Percentiles rank a stretch among this genome's conserved stretches.
These are phyloP conservation scores for Osmoderma eremita DNA, from an alignment of 2,888 invertebrate genomes.

Conservation along the genomic window DNA sequence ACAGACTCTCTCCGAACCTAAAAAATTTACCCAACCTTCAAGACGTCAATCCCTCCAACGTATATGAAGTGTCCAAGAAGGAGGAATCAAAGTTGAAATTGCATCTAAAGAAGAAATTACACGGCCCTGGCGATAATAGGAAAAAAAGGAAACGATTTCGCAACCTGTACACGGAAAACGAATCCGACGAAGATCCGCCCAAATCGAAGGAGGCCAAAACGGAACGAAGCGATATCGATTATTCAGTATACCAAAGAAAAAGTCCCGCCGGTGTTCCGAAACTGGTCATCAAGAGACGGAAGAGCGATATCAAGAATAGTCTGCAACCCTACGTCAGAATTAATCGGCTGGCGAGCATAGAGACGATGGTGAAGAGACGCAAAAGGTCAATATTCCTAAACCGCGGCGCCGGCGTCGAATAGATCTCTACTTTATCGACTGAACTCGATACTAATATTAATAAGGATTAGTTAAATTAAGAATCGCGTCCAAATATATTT, in stretches of 20 bases:
- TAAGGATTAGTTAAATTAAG: not conserved
- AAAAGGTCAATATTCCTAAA: conserved; percentile 24
- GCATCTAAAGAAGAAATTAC: conserved; percentile 33
- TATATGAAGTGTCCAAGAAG: conserved; percentile 16
- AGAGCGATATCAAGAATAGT: conserved; percentile 41
- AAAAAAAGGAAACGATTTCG: conserved; percentile 46
- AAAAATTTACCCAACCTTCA: conserved; percentile 14
- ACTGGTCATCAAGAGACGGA: conserved; percentile 47
- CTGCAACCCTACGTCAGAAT: conserved; percentile 47
- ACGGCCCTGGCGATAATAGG: conserved; percentile 28
- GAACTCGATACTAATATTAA: conserved; percentile 6
- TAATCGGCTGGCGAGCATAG: conserved; percentile 42
- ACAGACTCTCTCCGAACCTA: conserved; percentile 18
- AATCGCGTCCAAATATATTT: not conserved
- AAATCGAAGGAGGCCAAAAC: conserved; percentile 18
- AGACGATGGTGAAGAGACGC: conserved; percentile 43
- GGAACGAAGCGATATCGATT: conserved; percentile 19
- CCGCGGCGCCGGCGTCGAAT: conserved; percentile 4
- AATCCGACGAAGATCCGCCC: conserved; percentile 41
- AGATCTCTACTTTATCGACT: conserved; percentile 34
- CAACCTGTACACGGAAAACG: conserved; percentile 47
- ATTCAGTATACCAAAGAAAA: conserved; percentile 48
- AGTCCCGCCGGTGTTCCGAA: conserved; percentile 45
- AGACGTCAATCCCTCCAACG: not conserved
- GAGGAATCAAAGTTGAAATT: conserved; percentile 22